Evolutionary conservation across 2,797 vertebrate species (phyloP), one percentile per base, ranked within the genome.

Genomic region (Arrhamphus sclerolepis): DNA sequence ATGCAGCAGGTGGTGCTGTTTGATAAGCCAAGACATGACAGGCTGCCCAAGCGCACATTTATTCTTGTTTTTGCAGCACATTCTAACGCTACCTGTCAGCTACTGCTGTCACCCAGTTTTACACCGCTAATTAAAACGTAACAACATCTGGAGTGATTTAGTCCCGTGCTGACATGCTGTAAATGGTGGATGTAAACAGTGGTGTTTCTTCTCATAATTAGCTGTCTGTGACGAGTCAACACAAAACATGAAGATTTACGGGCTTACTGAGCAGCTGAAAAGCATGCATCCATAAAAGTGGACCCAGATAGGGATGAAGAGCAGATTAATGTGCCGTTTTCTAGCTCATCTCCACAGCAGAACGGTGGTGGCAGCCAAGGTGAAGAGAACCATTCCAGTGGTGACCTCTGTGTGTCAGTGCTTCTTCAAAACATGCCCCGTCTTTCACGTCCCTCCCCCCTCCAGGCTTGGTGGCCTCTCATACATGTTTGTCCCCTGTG

Each of bases 1-100:
- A 1, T 50, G 86, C 91, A 87, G 78, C 62, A 89, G 90, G 80
- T 78, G 86, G 87, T 42, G 81, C 59, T 66, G 64, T 52, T 53
- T 70, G 77, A 86, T 69, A 82, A 83, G 46, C 1, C 38, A 83
- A 82, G 52, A 67, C 19, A 56, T 46, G 11, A 56, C 6, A 6
- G 2, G n/a, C 2, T 6, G 28, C 4, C 26, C 5, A 8, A 11
- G 24, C 14, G 3, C 41, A 44, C 31, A 57, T 21, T 7, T 28
- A 21, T 49, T 10, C n/a, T 39, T 61, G 52, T 5, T 39, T 60
- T 43, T 44, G 34, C 21, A 51, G 28, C 19, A 17, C 17, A 20
- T 2, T 20, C 8, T 41, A 42, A 52, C 31, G 10, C 31, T 34
- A 9, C 31, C 10, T 34, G 31, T 34, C 31, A 34, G 31, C 31